Conservation (phyloP, 92 coral and sea anemone species). For the Epizoanthus ramosus region DNA sequence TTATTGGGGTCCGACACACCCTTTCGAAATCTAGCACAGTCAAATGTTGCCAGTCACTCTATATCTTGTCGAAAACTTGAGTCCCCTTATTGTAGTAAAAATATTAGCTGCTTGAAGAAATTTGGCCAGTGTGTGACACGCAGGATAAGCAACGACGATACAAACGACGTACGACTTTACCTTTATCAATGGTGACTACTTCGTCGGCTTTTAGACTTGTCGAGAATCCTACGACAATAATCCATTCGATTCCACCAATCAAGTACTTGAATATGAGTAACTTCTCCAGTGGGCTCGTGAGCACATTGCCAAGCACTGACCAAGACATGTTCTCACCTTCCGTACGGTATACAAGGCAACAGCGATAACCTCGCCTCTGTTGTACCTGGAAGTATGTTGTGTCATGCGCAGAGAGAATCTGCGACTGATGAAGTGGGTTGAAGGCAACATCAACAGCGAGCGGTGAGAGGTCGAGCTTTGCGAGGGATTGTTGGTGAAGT, state of each 20-base stretch:
- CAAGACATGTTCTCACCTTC: constrained; percentile 68
- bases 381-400: constrained; percentile 39
- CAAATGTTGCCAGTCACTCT: no score
- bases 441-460: constrained; percentile 45
- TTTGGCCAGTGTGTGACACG: no score
- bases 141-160: not conserved
- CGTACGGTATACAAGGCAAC: constrained; percentile 60
- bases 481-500: constrained; percentile 50
- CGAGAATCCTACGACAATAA: constrained; percentile 59
- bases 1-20: no score
- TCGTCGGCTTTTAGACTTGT: constrained; percentile 45
- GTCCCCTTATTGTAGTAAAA: no score
- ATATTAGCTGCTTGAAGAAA: no score
- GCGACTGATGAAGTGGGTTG: constrained; percentile 72
- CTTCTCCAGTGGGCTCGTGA: constrained; percentile 63
- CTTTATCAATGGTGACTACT: constrained; percentile 51
- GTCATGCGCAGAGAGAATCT: constrained; percentile 63
- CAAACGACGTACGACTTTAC: constrained; percentile 7
- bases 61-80: no score
- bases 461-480: constrained; percentile 48
- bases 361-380: constrained; percentile 42
- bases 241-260: constrained; percentile 74
- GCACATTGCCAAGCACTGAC: constrained; percentile 67
- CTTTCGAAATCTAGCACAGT: no score
- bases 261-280: constrained; percentile 66